Conservation (phyloP, 1,140 invertebrate genomes). For the Drosophila kanapiae region DNA sequence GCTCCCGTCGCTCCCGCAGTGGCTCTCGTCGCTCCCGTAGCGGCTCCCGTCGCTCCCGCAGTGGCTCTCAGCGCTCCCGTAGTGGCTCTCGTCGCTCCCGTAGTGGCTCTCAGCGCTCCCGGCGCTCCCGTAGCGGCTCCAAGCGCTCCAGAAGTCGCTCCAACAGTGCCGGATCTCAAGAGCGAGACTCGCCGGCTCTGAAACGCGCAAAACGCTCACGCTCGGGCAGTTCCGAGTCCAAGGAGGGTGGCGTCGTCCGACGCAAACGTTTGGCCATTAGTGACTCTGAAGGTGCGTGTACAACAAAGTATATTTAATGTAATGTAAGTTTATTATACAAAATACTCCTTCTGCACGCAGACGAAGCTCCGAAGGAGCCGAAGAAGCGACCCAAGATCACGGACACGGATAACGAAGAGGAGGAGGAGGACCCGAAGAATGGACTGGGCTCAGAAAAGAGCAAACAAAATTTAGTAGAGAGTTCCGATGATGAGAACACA, state of each 20-base stretch:
- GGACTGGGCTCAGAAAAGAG: conserved; percentile 22
- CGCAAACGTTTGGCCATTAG: conserved; percentile 86
- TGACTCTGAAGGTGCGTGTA: conserved; percentile 86
- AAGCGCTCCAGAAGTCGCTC: conserved; percentile 75
- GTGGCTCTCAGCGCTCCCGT: conserved; percentile 85
- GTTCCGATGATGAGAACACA: conserved; percentile 87
- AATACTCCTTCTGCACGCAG: conserved; percentile 16
- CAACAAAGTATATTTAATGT: too few species aligned
- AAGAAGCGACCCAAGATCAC: conserved; percentile 85
- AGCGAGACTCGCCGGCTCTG: conserved; percentile 43
- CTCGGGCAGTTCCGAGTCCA: conserved; percentile 60
- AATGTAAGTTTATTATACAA: neutral
- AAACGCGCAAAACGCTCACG: conserved; percentile 64
- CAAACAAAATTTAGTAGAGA: conserved; percentile 73
- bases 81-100: too few species aligned
- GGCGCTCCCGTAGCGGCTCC: conserved; percentile 58
- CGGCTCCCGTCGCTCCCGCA: conserved; percentile 82
- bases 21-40: conserved; percentile 82
- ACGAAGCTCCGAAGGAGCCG: conserved; percentile 60
- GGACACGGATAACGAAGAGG: conserved; percentile 87
- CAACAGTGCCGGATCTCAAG: conserved; percentile 64
- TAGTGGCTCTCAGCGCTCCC: conserved; percentile 80
- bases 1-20: conserved; percentile 68
- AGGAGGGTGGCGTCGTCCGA: conserved; percentile 9
- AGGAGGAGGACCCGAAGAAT: conserved; percentile 54